A percentile compares a stretch with the other conserved stretches of the same genome.
Conservation (phyloP, 2,113 vertebrate genomes). For the Lonchura striata region DNA sequence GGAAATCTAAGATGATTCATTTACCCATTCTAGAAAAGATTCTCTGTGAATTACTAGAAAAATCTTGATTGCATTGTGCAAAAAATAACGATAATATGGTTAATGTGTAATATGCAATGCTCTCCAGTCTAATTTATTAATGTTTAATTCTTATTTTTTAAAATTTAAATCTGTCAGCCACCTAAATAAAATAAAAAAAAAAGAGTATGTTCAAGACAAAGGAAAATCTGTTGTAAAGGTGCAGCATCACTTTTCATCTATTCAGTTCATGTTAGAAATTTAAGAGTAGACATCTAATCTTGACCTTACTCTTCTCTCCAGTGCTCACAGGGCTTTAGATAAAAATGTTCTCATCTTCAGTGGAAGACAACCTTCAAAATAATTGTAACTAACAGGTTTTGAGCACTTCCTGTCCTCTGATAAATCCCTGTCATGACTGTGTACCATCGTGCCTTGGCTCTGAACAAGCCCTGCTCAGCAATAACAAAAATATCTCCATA, state of each 20-base stretch:
- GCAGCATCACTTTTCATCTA: background rate
- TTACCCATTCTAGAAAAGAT: background rate
- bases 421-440: background rate
- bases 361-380: background rate
- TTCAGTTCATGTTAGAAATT: background rate
- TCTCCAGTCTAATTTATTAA: background rate
- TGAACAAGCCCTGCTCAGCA: background rate
- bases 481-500: background rate
- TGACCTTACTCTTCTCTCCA: background rate
- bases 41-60: background rate
- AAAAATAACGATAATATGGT: background rate
- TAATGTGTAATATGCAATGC: too few species aligned
- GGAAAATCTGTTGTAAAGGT: background rate
- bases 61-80: background rate
- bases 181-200: background rate
- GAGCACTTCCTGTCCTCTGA: background rate
- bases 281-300: background rate
- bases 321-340: background rate
- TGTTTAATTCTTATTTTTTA: background rate
- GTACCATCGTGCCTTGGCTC: background rate
- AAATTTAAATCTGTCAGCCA: background rate
- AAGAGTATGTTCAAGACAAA: background rate
- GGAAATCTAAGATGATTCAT: background rate
- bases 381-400: background rate
- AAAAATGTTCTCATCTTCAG: background rate